Evolutionary conservation across 2,113 vertebrate species (phyloP).

Genomic region (Mirza zaza): DNA sequence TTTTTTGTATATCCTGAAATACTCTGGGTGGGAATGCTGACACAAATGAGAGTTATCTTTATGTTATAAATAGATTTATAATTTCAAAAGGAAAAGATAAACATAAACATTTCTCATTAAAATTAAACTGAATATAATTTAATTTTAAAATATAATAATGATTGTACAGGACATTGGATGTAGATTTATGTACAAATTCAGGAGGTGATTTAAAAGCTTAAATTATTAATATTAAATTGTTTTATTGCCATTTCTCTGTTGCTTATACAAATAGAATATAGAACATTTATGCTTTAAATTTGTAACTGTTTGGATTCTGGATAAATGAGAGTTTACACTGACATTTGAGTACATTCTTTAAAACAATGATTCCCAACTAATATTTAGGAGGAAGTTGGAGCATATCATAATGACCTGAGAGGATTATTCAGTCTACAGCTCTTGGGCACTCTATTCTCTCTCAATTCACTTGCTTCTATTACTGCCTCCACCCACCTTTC

Average conservation of each 20-base stretch:
- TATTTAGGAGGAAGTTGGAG: not conserved
- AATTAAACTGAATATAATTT: not conserved
- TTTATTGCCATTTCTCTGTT: not conserved
- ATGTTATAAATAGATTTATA: not conserved
- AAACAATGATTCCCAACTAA: not conserved
- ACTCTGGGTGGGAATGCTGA: not conserved
- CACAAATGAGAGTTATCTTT: not conserved
- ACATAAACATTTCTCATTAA: not conserved
- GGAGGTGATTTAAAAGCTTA: not conserved
- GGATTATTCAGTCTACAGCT: not conserved
- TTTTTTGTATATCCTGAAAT: not conserved
- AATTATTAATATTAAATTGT: not conserved
- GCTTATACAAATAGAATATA: not conserved
- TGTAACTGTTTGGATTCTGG: not conserved
- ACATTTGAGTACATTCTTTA: not conserved
- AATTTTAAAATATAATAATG: not conserved
- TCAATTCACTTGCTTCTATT: not conserved
- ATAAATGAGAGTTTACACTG: not conserved
- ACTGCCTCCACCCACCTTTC: not conserved
- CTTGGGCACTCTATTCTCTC: not conserved
- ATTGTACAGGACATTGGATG: not conserved
- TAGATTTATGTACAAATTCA: not conserved
- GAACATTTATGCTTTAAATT: not conserved
- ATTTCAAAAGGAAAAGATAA: not conserved
- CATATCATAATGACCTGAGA: not conserved